Conservation (phyloP, 2,888 invertebrate genomes). For the Psococerastis gibbosa region DNA sequence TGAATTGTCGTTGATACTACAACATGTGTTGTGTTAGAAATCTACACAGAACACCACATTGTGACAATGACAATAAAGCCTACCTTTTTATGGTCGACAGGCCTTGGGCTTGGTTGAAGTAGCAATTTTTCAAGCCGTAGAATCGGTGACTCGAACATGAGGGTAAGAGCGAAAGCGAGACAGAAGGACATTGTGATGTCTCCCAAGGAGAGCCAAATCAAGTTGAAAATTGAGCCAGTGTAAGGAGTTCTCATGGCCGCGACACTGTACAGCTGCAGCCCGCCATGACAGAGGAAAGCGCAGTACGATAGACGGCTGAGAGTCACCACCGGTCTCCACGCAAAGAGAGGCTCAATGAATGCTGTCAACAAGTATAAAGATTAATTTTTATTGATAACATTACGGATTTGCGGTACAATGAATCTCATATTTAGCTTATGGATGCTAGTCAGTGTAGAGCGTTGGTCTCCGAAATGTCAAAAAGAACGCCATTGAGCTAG, state of each 20-base stretch:
- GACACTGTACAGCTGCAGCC: constrained; percentile 16
- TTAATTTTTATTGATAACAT: constrained; percentile 11
- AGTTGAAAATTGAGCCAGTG: constrained; percentile 20
- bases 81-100: not conserved
- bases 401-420: no score
- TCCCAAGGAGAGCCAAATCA: constrained; percentile 20
- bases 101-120: constrained; percentile 10
- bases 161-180: constrained; percentile 20
- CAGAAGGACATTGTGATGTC: constrained; percentile 21
- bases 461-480: constrained; percentile 4
- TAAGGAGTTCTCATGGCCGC: constrained; percentile 16
- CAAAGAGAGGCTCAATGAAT: constrained; percentile 12
- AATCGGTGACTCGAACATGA: constrained; percentile 22
- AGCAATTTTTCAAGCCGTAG: constrained; percentile 22
- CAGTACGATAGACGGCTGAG: constrained; percentile 18
- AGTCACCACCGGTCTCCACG: constrained; percentile 14
- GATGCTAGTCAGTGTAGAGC: no score
- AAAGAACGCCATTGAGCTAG: no score
- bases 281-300: constrained; percentile 18
- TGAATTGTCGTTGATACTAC: no score
- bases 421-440: no score
- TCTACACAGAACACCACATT: no score
- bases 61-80: no score
- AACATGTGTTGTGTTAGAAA: no score
- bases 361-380: constrained; percentile 12